Base-by-base conservation (phyloP, 1,140 invertebrate genomes). In the Pseudomyrmex dendroicus region DNA sequence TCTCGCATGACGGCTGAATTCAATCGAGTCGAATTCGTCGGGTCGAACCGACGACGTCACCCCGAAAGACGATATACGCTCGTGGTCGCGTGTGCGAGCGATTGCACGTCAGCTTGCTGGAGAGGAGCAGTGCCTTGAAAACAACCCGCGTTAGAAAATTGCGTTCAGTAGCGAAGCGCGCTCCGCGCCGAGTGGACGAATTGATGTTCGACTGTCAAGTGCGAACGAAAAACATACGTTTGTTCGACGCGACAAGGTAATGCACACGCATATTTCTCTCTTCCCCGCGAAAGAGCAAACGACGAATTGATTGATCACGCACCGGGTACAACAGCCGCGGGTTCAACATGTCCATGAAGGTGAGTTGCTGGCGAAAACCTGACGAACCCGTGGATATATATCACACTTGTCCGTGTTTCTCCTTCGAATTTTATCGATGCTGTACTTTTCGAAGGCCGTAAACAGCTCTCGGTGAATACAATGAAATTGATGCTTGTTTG, bases 271-370 rank as follows among this genome's bases (percentile, higher is more conserved):
- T 46, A n/a, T 59, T 50, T 52, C 50, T 12, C 50, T 10, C 50
- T 52, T 10, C 46, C 35, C 17, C n/a, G 20, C 8, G 4, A n/a
- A 72, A 66, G 17, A 70, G 56, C 10, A 70, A 74, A 35, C 35
- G 35, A 35, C 57, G 35, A 74, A 48, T 35, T 50, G 56, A 50
- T 84, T 70, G 56, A 87, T 84, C 48, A 72, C 63, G 12, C 57
- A 17, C 50, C 56, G 7, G 35, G 35, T 35, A 15, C 17, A 20
- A 25, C 12, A 8, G 15, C 35, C 64, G 13, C 13, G 25, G 54
- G 1, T 80, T 48, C 76, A 86, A 70, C 57, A 87, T 87, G 86
- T 87, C 86, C 61, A 87, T 87, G 86, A 87, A 87, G 82, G 86
- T 87, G 48, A 87, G 82, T 52, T 35, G 35, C 20, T 22, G 48